Base-by-base conservation (phyloP, 2,797 vertebrate genomes). In the Sternarchorhynchus goeldii region DNA sequence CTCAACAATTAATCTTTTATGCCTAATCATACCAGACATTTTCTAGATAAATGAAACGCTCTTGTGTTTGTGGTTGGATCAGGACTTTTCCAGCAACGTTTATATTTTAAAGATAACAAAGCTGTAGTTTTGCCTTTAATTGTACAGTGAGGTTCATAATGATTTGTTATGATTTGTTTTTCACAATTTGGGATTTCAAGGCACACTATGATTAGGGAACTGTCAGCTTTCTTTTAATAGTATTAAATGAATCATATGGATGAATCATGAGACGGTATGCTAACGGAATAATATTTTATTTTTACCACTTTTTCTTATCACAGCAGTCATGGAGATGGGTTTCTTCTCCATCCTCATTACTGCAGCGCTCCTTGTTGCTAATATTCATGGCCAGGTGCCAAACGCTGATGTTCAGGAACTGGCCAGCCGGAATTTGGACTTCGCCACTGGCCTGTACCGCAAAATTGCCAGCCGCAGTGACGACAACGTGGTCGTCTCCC, bases 401-500 rank as follows among this genome's bases (percentile, higher is more conserved):
- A 65, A 17, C 16, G 0, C 73, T 0, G 81, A 85, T 0, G 1
- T 88, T n/a, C 67, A 84, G 17, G 88, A 93, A 67, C 84, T 97
- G 77, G 89, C 90, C 7, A 64, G 76, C 39, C 90, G 85, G 67
- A 95, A 90, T 4, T 78, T 84, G 0, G 91, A 94, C 77, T 95
- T 98, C 6, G 94, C 93, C 2, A 88, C 94, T 56, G 91, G 90
- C 7, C 84, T 97, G 72, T 96, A 96, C 80, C 90, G 92, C 18
- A 91, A 88, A 73, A 88, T 96, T 5, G 91, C 96, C 17, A 79
- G 93, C 81, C 89, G 82, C 12, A 92, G 93, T 0, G 95, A 97
- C 0, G 86, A 93, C 18, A 98, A 97, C 1, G 79, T 97, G 12
- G 86, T 94, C 8, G 83, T 97, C 82, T 95, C 94, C 0, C 93